These are phyloP conservation scores for Microtus ochrogaster DNA, from an alignment of 2,113 vertebrate species.

Conservation along the genomic window DNA sequence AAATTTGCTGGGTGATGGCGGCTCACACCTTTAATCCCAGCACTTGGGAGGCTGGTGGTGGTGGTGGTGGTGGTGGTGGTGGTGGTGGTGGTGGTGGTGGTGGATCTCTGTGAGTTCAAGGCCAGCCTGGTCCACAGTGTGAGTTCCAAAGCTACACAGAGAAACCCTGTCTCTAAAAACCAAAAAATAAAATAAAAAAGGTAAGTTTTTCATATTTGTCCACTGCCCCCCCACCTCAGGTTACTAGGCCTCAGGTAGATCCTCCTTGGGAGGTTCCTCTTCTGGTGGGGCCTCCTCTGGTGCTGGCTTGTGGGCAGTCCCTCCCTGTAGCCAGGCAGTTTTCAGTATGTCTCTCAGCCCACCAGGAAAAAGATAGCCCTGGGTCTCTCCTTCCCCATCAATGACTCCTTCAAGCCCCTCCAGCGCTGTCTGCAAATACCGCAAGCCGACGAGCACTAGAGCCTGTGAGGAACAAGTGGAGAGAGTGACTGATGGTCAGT, in stretches of 20 bases:
- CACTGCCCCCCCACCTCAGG: not conserved
- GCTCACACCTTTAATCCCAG: too few relatives aligned
- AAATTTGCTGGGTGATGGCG: not conserved
- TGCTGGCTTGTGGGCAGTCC: conserved; percentile 32
- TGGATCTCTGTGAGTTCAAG: too few relatives aligned
- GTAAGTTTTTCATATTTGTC: not conserved
- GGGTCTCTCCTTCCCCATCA: conserved; percentile 88
- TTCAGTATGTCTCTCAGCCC: conserved; percentile 88
- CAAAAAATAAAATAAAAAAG: too few relatives aligned
- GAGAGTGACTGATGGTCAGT: not conserved
- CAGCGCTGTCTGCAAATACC: conserved; percentile 91
- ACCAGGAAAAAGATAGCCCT: conserved; percentile 91
- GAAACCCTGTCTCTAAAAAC: too few relatives aligned
- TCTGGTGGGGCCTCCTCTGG: conserved; percentile 50
- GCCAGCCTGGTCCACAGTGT: too few relatives aligned
- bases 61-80: fast-evolving
- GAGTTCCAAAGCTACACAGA: too few relatives aligned
- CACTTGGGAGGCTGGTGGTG: too few relatives aligned
- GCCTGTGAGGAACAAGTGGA: conserved; percentile 79
- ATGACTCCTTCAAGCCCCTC: conserved; percentile 87
- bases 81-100: too few relatives aligned
- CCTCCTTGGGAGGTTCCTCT: conserved; percentile 44
- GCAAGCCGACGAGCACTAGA: conserved; percentile 88
- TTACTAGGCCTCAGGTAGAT: conserved; percentile 55
- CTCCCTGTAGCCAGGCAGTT: conserved; percentile 75